phyloP scores from a whole-genome alignment of 2,888 invertebrate genomes.

The Margaritifera margaritifera region DNA sequence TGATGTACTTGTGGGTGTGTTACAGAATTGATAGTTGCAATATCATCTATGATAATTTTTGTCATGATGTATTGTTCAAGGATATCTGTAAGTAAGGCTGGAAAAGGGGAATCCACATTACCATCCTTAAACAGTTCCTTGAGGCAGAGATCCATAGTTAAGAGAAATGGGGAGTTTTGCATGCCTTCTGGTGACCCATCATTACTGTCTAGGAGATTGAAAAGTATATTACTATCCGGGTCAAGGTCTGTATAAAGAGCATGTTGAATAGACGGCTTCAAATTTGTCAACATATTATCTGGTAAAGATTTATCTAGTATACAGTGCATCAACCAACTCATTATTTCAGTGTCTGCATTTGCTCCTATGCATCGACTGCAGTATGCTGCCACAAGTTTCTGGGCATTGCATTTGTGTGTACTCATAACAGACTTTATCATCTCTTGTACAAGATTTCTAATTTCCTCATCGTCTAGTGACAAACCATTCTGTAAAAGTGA shows the following conservation, averaged over 20 bases:
- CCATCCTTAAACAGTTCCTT: background rate
- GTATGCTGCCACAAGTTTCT: slow-evolving; percentile 16
- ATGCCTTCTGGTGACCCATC: slow-evolving; percentile 7
- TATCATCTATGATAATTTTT: too few species aligned
- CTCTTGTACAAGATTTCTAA: too few species aligned
- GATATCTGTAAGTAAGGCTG: slow-evolving; percentile 1
- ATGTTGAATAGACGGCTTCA: background rate
- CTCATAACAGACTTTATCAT: too few species aligned
- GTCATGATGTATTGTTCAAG: slow-evolving; percentile 1
- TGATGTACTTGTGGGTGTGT: too few species aligned
- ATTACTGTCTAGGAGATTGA: slow-evolving; percentile 12
- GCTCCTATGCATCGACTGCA: slow-evolving; percentile 19
- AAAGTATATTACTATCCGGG: slow-evolving; percentile 8
- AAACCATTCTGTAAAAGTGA: too few species aligned
- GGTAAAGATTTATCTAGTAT: slow-evolving; percentile 11
- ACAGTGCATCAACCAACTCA: background rate
- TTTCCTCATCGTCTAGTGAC: too few species aligned
- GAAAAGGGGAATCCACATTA: slow-evolving; percentile 8
- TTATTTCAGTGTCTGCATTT: slow-evolving; percentile 15
- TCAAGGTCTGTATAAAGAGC: too few species aligned
- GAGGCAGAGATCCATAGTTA: slow-evolving; percentile 5
- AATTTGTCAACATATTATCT: background rate
- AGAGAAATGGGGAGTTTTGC: background rate
- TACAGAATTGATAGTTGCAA: too few species aligned
- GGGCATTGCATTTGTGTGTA: background rate